Evolutionary conservation across 2,797 vertebrate species (phyloP).

Genomic region (Sus cebifrons): DNA sequence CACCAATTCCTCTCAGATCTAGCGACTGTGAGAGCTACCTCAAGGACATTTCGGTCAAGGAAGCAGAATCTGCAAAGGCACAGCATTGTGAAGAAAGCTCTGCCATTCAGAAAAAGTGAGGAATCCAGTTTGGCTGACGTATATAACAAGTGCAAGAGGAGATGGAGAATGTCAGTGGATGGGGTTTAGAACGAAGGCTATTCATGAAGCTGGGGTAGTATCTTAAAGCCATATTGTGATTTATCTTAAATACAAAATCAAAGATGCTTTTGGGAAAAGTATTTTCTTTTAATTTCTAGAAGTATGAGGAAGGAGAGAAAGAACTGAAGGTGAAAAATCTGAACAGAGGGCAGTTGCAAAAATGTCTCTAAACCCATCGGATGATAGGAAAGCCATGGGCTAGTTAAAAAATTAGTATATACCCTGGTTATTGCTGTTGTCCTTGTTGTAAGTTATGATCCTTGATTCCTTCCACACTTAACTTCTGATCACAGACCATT

Average conservation of each 20-base stretch:
- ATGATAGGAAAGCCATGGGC: background rate
- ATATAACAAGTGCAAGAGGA: fast-evolving
- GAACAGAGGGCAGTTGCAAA: background rate
- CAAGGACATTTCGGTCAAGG: background rate
- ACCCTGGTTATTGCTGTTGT: no score
- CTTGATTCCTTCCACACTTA: background rate
- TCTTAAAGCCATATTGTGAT: fast-evolving
- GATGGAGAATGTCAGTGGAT: fast-evolving
- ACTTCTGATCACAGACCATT: background rate
- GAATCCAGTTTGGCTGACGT: fast-evolving
- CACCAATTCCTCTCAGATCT: background rate
- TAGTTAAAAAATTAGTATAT: background rate
- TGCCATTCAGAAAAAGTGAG: no score
- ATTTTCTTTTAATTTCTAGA: background rate
- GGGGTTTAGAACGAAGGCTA: background rate
- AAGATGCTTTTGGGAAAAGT: background rate
- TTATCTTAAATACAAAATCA: background rate
- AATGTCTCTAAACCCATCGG: background rate
- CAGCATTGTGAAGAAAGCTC: fast-evolving
- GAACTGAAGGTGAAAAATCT: background rate
- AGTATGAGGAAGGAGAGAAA: background rate
- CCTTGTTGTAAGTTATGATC: fast-evolving
- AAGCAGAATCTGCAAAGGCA: background rate
- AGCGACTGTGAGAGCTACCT: fast-evolving
- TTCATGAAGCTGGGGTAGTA: background rate